Percentiles rank a stretch among this genome's conserved stretches.
Conservation (phyloP, 2,797 vertebrate genomes). For the Rhynchotus rufescens region DNA sequence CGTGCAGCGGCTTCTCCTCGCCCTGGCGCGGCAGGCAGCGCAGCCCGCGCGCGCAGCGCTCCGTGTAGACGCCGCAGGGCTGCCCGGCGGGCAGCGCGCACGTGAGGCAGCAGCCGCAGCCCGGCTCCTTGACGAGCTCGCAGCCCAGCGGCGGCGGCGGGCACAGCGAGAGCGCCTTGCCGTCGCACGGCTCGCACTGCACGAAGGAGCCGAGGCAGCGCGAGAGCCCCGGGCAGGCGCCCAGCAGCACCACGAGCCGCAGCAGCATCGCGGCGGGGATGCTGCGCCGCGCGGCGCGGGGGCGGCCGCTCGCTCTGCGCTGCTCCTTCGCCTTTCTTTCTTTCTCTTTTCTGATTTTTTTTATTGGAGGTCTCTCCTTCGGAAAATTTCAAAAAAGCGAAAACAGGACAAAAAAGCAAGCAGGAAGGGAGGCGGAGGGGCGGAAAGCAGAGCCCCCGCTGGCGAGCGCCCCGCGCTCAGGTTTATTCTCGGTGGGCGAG, state of each 20-base stretch:
- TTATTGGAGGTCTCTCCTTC: not conserved
- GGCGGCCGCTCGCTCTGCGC: not conserved
- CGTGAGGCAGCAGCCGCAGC: constrained; percentile 98
- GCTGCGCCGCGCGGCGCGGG: constrained; percentile 21
- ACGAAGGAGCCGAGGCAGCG: constrained; percentile 91
- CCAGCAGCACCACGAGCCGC: constrained; percentile 82
- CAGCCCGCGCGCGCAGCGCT: constrained; percentile 92
- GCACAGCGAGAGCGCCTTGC: constrained; percentile 95
- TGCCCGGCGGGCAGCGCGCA: constrained; percentile 95
- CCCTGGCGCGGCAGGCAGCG: constrained; percentile 94
- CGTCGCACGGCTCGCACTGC: constrained; percentile 96
- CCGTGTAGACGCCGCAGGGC: constrained; percentile 96
- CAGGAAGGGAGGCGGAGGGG: not conserved
- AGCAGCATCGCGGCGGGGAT: constrained; percentile 78
- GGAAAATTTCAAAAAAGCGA: not conserved
- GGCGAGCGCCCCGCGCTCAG: not conserved
- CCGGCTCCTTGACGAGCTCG: constrained; percentile 97
- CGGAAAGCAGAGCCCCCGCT: not conserved
- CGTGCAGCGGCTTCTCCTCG: constrained; percentile 97
- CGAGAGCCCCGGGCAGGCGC: constrained; percentile 87
- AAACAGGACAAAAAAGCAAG: no score
- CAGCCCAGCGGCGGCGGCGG: constrained; percentile 93
- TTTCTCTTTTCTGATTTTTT: no score
- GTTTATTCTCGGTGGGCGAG: constrained; percentile 1
- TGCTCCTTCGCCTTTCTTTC: no score